A percentile compares a stretch with the other conserved stretches of the same genome.
phyloP scores from a whole-genome alignment of 1,140 invertebrate genomes.

The Eubasilissa regina region DNA sequence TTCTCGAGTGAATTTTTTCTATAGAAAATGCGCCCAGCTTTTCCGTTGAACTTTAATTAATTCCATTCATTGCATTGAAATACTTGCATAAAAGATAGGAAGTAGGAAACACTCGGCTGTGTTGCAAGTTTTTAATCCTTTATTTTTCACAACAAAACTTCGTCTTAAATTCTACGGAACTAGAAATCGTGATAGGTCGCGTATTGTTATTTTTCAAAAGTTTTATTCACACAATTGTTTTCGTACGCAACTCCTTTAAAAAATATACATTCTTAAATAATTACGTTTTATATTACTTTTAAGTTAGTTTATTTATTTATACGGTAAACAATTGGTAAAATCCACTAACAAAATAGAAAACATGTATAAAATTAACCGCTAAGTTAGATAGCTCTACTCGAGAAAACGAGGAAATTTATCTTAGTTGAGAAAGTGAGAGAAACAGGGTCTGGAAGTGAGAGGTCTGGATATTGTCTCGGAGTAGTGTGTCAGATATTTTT shows the following conservation, averaged over 20 bases:
- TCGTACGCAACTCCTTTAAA: neutral
- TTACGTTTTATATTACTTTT: neutral
- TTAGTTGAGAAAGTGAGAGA: too few relatives aligned
- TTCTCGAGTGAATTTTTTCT: neutral
- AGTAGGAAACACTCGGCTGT: constrained; percentile 4
- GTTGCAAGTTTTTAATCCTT: constrained; percentile 20
- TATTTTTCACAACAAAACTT: constrained; percentile 13
- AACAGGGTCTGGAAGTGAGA: too few relatives aligned
- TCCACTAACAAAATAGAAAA: too few relatives aligned
- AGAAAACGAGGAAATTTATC: too few relatives aligned
- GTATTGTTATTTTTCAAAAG: constrained; percentile 14
- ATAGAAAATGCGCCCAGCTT: neutral
- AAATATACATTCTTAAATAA: neutral
- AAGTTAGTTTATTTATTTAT: neutral
- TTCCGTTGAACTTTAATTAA: constrained; percentile 26
- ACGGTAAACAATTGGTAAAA: neutral
- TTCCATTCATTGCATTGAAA: constrained; percentile 35
- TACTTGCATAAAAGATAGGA: neutral
- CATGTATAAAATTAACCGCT: too few relatives aligned
- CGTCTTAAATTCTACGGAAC: constrained; percentile 1
- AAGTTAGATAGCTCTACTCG: too few relatives aligned
- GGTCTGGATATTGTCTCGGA: too few relatives aligned
- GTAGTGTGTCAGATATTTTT: too few relatives aligned
- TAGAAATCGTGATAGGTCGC: constrained; percentile 2
- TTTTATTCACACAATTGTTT: constrained; percentile 20